Percentiles rank a stretch among this genome's conserved stretches.
Evolutionary conservation across 2,797 vertebrate genomes (phyloP).

Genomic region (Pseudotriccus pelzelni): DNA sequence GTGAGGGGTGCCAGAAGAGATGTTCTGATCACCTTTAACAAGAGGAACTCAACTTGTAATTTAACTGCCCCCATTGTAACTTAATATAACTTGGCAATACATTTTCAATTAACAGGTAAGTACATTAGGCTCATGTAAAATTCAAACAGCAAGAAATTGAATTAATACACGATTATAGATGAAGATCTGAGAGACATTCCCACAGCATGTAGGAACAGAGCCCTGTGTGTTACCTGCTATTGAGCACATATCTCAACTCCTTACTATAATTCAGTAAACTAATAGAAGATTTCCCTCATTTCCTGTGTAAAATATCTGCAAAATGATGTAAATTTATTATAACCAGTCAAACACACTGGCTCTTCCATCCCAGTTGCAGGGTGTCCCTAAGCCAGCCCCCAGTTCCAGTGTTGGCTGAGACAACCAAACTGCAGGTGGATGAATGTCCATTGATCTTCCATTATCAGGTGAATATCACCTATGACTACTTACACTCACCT

Average conservation of each 20-base stretch:
- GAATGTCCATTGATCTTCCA: background rate
- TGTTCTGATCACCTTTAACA: background rate
- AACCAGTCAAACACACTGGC: background rate
- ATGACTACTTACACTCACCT: background rate
- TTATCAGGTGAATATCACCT: background rate
- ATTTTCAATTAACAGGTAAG: background rate
- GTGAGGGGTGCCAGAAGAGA: background rate
- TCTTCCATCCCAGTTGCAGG: background rate
- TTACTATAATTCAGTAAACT: background rate
- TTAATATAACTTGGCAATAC: background rate
- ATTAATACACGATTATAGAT: background rate
- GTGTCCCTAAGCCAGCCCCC: background rate
- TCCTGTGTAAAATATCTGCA: background rate
- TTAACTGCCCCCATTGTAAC: background rate
- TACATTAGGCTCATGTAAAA: background rate
- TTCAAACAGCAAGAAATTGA: background rate
- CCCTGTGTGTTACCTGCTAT: background rate
- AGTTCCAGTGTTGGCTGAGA: background rate
- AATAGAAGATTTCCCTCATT: background rate
- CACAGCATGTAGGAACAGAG: background rate
- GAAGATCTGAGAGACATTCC: background rate
- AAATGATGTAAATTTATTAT: background rate
- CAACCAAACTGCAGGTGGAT: background rate
- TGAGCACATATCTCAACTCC: background rate
- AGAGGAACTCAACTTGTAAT: background rate